These are phyloP conservation scores for Gallinago stenura DNA, from an alignment of 2,797 vertebrate species.

Conservation along the genomic window DNA sequence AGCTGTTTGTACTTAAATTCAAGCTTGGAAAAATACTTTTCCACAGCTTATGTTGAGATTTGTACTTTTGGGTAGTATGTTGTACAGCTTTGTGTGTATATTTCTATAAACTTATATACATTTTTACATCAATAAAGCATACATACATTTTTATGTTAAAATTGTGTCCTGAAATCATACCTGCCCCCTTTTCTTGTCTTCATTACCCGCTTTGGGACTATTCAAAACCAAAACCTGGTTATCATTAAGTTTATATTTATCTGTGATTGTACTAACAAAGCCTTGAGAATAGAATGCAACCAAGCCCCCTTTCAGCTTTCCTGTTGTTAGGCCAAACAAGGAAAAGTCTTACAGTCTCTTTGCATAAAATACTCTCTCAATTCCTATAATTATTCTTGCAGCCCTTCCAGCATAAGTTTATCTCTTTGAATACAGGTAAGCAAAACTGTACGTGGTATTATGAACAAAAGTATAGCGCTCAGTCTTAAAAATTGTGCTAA, in stretches of 20 bases:
- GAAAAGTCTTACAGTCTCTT: not conserved
- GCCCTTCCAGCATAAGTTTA: not conserved
- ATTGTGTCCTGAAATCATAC: not conserved
- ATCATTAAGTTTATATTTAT: not conserved
- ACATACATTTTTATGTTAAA: not conserved
- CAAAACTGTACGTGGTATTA: not conserved
- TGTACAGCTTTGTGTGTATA: not conserved
- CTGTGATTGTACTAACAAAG: not conserved
- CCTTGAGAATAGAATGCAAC: not conserved
- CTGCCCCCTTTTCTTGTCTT: not conserved
- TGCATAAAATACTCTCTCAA: not conserved
- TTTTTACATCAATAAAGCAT: not conserved
- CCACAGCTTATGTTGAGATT: not conserved
- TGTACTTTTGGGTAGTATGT: not conserved
- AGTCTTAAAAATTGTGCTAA: not conserved
- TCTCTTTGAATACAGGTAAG: not conserved
- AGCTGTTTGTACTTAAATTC: not conserved
- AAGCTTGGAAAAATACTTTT: not conserved
- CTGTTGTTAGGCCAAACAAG: not conserved
- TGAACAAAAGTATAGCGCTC: not conserved
- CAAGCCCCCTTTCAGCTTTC: not conserved
- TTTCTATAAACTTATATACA: rapidly evolving
- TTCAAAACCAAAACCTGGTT: not conserved
- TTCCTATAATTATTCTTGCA: not conserved
- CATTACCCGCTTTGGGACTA: not conserved